A percentile compares a stretch with the other conserved stretches of the same genome.
phyloP scores from a whole-genome alignment of 2,888 invertebrate genomes.

The Cheilosia impressa region DNA sequence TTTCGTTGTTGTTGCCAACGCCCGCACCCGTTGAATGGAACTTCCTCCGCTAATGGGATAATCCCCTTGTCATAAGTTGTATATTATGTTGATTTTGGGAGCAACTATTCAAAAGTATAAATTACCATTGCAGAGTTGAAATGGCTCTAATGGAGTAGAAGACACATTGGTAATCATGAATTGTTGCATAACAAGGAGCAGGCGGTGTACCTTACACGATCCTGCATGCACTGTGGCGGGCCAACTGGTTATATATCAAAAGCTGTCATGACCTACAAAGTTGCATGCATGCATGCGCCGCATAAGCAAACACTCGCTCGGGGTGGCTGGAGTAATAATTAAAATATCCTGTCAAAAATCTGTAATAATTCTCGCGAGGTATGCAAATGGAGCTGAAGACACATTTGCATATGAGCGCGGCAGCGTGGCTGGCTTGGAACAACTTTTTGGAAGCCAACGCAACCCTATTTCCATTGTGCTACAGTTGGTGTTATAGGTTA shows the following conservation, averaged over 20 bases:
- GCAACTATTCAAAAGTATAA: slow-evolving; percentile 40
- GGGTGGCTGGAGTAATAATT: slow-evolving; percentile 45
- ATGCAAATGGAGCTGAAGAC: slow-evolving; percentile 16
- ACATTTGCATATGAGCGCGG: not conserved
- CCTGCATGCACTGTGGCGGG: slow-evolving; percentile 50
- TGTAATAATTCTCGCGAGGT: slow-evolving; percentile 31
- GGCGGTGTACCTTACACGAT: slow-evolving; percentile 44
- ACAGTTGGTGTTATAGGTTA: no score
- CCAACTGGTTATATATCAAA: slow-evolving; percentile 58
- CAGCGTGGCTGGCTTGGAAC: no score
- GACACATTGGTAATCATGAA: slow-evolving; percentile 61
- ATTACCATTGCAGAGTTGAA: slow-evolving; percentile 35
- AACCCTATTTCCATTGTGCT: no score
- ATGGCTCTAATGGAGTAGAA: slow-evolving; percentile 54
- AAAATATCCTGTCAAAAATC: slow-evolving; percentile 65
- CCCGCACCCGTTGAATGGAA: slow-evolving; percentile 16
- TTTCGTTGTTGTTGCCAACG: slow-evolving; percentile 1
- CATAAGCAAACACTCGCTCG: not conserved
- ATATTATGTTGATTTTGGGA: slow-evolving; percentile 61
- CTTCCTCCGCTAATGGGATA: slow-evolving; percentile 40
- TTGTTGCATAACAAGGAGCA: slow-evolving; percentile 64
- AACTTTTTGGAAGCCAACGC: no score
- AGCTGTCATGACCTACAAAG: slow-evolving; percentile 66
- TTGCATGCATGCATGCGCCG: slow-evolving; percentile 44
- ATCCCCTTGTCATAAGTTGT: slow-evolving; percentile 42